Evolutionary conservation across 1,140 invertebrate species (phyloP), one percentile per base, ranked within the genome.

Genomic region (Saxidomus purpurata): DNA sequence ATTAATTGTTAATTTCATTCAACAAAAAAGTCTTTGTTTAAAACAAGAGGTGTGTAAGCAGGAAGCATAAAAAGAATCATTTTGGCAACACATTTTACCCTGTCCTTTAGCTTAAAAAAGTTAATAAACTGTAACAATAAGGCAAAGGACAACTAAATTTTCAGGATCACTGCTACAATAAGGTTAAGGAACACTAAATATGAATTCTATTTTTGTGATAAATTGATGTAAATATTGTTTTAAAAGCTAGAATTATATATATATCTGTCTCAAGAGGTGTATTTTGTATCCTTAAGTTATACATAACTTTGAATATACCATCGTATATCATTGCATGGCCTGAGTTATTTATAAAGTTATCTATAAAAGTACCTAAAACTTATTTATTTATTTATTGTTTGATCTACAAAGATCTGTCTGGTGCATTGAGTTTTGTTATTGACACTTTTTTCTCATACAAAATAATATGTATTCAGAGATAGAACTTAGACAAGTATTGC

Each of bases 321-420:
- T 55, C 22, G 9, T 19, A 11, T 13, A 55, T 55, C 22, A 55
- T n/a, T 55, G 59, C 59, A 63, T 63, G 59, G 59, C n/a, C 3
- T 55, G 52, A 19, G n/a, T 43, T 43, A 8, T 43, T 4, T 43
- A 4, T 25, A 19, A 63, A 63, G n/a, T 28, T 63, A n/a, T n/a
- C n/a, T n/a, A 63, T 25, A 63, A 25, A 9, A 63, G 43, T 43
- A 28, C 1, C 28, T 63, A 63, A 28, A 28, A 63, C 28, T 28
- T 63, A 63, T 63, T 28, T 63, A 63, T 63, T 63, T 63, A 63
- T 63, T 63, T 63, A 63, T 63, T 63, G 59, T 63, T 25, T 9
- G 52, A 55, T 55, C 13, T 55, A 55, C 52, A 55, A 43, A 43
- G 43, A 43, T 43, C 4, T n/a, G n/a, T n/a, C n/a, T n/a, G n/a